phyloP scores from a whole-genome alignment of 2,797 vertebrate species.

The Echiichthys vipera region DNA sequence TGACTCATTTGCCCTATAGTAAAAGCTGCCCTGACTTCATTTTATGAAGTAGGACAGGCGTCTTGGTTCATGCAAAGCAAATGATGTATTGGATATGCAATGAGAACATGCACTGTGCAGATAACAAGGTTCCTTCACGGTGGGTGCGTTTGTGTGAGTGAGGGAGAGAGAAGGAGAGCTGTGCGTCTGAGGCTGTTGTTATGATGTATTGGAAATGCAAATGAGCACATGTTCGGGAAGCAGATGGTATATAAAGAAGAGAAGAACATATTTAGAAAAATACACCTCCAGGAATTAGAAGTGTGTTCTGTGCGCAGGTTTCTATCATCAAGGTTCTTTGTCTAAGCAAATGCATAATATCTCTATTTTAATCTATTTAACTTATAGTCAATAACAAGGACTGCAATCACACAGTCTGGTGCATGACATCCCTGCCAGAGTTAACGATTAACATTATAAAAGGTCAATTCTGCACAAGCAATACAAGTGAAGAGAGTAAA shows the following conservation, averaged over 20 bases:
- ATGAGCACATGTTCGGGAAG: constrained; percentile 65
- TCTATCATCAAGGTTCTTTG: constrained; percentile 16
- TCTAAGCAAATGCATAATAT: neutral
- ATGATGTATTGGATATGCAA: constrained; percentile 68
- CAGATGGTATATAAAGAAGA: constrained; percentile 54
- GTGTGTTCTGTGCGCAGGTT: neutral
- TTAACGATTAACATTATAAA: neutral
- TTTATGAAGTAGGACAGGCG: constrained; percentile 63
- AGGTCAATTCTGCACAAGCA: neutral
- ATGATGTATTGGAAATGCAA: constrained; percentile 65
- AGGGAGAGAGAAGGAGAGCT: neutral
- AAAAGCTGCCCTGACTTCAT: constrained; percentile 55
- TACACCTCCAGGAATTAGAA: constrained; percentile 21
- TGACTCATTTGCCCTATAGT: constrained; percentile 62
- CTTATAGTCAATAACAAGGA: neutral
- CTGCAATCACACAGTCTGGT: neutral
- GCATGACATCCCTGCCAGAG: neutral
- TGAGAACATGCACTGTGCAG: constrained; percentile 54
- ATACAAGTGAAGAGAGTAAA: neutral
- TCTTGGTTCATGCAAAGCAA: constrained; percentile 52
- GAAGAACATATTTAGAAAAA: constrained; percentile 28
- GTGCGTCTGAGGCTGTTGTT: constrained; percentile 19
- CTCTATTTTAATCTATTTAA: constrained; percentile 5
- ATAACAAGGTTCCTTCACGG: constrained; percentile 66
- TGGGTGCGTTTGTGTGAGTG: constrained; percentile 24